Conservation (phyloP, 2,113 vertebrate species). For the Poicephalus gulielmi region DNA sequence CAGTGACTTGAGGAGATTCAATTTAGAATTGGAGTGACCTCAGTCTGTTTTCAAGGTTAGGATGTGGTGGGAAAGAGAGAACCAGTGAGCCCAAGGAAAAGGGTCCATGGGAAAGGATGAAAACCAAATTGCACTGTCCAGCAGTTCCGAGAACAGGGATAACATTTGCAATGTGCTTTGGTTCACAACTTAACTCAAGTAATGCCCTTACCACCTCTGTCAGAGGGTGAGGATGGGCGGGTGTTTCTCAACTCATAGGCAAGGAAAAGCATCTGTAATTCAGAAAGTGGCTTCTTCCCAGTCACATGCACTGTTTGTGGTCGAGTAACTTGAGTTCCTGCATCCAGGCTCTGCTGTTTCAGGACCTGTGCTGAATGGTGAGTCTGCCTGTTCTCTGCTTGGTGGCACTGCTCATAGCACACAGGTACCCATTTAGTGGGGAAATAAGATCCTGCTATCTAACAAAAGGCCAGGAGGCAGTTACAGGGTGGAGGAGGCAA, state of each 20-base stretch:
- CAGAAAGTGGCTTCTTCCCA: not conserved
- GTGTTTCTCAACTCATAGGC: not conserved
- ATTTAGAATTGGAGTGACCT: not conserved
- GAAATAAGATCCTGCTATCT: accelerated
- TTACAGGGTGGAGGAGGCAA: accelerated
- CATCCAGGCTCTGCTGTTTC: not conserved
- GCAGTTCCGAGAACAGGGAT: not conserved
- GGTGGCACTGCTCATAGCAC: not conserved
- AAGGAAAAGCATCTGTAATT: not conserved
- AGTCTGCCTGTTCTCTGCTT: not conserved
- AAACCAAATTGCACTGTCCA: accelerated
- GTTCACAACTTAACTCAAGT: accelerated
- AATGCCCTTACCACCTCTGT: not conserved
- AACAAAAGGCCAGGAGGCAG: accelerated
- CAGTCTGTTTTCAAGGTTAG: not conserved
- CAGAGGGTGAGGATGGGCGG: not conserved
- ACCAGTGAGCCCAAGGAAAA: not conserved
- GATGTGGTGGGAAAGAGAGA: not conserved
- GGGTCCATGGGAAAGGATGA: not conserved
- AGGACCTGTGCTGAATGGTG: not conserved
- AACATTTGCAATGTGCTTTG: not conserved
- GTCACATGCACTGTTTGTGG: accelerated
- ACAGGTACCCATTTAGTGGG: accelerated
- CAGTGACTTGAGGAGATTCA: not conserved
- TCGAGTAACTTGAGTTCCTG: accelerated